These are phyloP conservation scores for Ailurus styani DNA, from an alignment of 2,113 vertebrate genomes.

Conservation along the genomic window DNA sequence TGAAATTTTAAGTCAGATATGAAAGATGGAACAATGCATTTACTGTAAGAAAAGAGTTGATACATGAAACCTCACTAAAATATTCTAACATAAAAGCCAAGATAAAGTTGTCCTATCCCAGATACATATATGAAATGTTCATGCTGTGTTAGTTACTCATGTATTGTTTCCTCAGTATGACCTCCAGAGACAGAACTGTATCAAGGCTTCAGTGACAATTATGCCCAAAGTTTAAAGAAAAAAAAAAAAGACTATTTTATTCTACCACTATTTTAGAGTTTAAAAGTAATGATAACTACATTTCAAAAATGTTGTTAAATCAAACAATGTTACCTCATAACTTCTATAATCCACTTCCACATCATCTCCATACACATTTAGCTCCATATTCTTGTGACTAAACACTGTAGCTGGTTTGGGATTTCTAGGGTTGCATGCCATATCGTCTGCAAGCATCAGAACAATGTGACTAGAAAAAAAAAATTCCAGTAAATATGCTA, in stretches of 20 bases:
- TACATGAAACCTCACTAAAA: neutral
- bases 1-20: neutral
- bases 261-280: neutral
- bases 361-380: conserved; percentile 98
- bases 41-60: neutral
- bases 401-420: conserved; percentile 98
- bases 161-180: neutral
- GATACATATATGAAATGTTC: neutral
- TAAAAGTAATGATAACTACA: neutral
- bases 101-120: conserved; percentile 1
- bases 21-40: neutral
- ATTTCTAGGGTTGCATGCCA: conserved; percentile 98
- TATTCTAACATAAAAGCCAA: neutral
- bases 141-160: neutral
- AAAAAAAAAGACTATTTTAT: neutral
- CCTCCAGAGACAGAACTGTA: neutral
- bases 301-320: neutral
- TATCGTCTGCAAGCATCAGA: conserved; percentile 98
- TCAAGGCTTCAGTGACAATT: neutral
- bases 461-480: conserved; percentile 91
- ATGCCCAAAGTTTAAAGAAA: neutral
- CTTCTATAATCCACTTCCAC: conserved; percentile 98
- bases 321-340: conserved; percentile 88
- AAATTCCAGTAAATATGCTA: neutral
- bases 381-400: conserved; percentile 98